Percentiles rank a stretch among this genome's conserved stretches.
Evolutionary conservation across 2,113 vertebrate genomes (phyloP).

Genomic region (Callithrix jacchus): DNA sequence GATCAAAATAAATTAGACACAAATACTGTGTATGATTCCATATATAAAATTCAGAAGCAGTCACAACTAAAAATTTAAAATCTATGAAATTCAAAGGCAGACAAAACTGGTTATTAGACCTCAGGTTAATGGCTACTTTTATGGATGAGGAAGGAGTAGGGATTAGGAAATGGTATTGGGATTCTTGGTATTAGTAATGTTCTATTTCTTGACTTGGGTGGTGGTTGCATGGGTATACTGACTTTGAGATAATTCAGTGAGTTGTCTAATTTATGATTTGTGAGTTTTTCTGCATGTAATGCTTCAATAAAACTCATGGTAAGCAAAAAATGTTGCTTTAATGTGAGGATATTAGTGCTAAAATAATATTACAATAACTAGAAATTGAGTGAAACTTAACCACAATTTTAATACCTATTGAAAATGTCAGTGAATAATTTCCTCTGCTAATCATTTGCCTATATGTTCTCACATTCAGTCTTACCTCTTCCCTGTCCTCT

Average conservation of each 20-base stretch:
- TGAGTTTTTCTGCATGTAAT: not conserved
- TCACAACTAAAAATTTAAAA: not conserved
- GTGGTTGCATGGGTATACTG: not conserved
- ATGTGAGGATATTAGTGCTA: not conserved
- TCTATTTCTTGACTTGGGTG: not conserved
- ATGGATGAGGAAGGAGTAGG: not conserved
- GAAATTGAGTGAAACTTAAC: not conserved
- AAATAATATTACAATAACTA: slow-evolving; percentile 1
- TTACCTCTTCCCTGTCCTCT: not conserved
- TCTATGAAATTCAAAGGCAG: not conserved
- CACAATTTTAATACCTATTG: not conserved
- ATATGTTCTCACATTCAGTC: not conserved
- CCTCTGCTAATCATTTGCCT: not conserved
- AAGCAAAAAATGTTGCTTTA: slow-evolving; percentile 21
- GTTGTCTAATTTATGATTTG: not conserved
- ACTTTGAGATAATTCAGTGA: slow-evolving; percentile 7
- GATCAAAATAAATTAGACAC: not conserved
- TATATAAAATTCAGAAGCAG: not conserved
- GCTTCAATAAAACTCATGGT: not conserved
- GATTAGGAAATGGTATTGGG: not conserved
- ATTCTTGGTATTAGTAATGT: not conserved
- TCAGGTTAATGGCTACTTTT: slow-evolving; percentile 15
- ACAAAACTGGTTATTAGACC: not conserved
- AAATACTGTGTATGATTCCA: not conserved
- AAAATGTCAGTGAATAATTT: not conserved